Evolutionary conservation across 2,113 vertebrate species (phyloP).

Genomic region (Oostethus manadensis): DNA sequence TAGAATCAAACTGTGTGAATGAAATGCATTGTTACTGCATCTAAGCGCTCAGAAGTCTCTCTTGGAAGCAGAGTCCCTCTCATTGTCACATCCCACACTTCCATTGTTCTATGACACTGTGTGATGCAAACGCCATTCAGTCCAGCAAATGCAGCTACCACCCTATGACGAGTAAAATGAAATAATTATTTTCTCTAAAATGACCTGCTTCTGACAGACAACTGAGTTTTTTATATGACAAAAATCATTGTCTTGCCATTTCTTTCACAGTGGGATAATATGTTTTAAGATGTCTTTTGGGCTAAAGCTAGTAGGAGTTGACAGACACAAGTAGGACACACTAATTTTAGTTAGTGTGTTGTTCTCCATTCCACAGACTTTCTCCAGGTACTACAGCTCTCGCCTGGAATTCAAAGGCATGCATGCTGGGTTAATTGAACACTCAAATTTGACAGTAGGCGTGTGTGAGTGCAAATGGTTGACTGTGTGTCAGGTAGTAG

Average conservation of each 20-base stretch:
- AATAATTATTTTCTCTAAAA: slow-evolving; percentile 23
- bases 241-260: slow-evolving; percentile 23
- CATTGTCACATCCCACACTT: slow-evolving; percentile 25
- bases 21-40: slow-evolving; percentile 50
- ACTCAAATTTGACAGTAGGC: too few species aligned
- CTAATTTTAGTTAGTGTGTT: not conserved
- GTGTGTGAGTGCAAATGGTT: too few species aligned
- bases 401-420: too few species aligned
- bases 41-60: slow-evolving; percentile 49
- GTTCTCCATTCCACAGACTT: too few species aligned
- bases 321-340: not conserved
- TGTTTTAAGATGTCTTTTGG: slow-evolving; percentile 28
- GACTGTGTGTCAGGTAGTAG: too few species aligned
- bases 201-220: slow-evolving; percentile 17
- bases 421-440: too few species aligned
- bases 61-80: slow-evolving; percentile 34
- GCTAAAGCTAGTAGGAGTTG: not conserved
- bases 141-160: slow-evolving; percentile 33
- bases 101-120: slow-evolving; percentile 56
- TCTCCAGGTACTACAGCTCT: too few species aligned
- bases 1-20: slow-evolving; percentile 46
- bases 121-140: slow-evolving; percentile 43
- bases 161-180: not conserved
- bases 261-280: slow-evolving; percentile 32
- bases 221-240: slow-evolving; percentile 25